Percentiles rank a stretch among this genome's conserved stretches.
These are phyloP conservation scores for Coelogynopora nodosa DNA, from an alignment of 2,888 invertebrate genomes.

Conservation along the genomic window DNA sequence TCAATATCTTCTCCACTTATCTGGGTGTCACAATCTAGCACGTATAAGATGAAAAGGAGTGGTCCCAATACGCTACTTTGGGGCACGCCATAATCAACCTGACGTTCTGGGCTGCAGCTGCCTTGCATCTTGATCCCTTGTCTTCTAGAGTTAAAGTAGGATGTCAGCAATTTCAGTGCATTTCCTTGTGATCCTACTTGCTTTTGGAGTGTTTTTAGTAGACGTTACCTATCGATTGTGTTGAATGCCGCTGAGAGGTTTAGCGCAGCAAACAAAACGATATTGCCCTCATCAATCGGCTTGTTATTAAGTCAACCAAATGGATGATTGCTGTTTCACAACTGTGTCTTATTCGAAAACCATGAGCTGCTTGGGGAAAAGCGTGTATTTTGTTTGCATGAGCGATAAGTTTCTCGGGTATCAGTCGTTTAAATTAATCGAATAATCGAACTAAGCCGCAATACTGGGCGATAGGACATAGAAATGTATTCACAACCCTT, in stretches of 20 bases:
- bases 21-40: neutral
- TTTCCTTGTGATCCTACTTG: constrained; percentile 5
- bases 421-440: neutral
- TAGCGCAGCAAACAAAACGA: constrained; percentile 1
- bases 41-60: neutral
- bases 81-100: neutral
- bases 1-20: neutral
- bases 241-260: neutral
- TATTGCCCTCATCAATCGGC: neutral
- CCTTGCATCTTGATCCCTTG: neutral
- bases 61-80: neutral
- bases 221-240: constrained; percentile 13
- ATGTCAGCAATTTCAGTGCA: neutral
- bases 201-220: neutral
- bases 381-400: constrained; percentile 21
- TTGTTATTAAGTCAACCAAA: neutral
- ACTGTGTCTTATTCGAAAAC: constrained; percentile 17
- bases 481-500: neutral
- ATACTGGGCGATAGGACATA: neutral
- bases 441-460: neutral
- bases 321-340: neutral
- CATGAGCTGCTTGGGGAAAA: neutral
- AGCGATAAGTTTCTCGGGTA: neutral
- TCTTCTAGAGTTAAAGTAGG: neutral
- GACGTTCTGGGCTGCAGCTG: neutral